phyloP scores from a whole-genome alignment of 2,113 vertebrate species.

The Atlantisia rogersi region DNA sequence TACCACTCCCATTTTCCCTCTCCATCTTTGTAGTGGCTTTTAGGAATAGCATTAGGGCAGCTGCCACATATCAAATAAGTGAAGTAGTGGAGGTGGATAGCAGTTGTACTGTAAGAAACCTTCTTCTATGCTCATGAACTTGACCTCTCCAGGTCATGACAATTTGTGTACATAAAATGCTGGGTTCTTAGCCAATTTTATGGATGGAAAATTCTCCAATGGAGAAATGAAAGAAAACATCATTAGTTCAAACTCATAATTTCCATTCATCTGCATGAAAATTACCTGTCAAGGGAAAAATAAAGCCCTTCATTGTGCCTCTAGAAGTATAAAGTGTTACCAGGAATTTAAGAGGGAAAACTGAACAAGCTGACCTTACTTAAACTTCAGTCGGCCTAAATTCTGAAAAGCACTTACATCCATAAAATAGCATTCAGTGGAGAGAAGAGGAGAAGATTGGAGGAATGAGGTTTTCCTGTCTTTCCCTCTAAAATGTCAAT shows the following conservation, averaged over 20 bases:
- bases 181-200: not conserved
- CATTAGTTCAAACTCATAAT: constrained; percentile 17
- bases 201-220: not conserved
- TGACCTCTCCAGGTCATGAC: not conserved
- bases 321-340: not conserved
- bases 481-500: not conserved
- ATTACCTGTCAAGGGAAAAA: constrained; percentile 36
- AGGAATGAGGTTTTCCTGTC: not conserved
- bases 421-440: not conserved
- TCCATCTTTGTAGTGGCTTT: not conserved
- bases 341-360: not conserved
- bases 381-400: constrained; percentile 12
- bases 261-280: constrained; percentile 9
- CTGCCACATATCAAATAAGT: not conserved
- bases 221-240: not conserved
- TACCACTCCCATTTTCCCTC: not conserved
- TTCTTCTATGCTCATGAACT: not conserved
- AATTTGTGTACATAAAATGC: not conserved
- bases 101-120: not conserved
- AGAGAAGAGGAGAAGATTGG: not conserved
- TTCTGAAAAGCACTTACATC: not conserved
- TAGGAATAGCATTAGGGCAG: not conserved
- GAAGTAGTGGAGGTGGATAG: not conserved
- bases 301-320: not conserved
- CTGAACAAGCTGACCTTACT: constrained; percentile 20